Evolutionary conservation across 2,113 vertebrate genomes (phyloP).

Genomic region (Pithys albifrons): DNA sequence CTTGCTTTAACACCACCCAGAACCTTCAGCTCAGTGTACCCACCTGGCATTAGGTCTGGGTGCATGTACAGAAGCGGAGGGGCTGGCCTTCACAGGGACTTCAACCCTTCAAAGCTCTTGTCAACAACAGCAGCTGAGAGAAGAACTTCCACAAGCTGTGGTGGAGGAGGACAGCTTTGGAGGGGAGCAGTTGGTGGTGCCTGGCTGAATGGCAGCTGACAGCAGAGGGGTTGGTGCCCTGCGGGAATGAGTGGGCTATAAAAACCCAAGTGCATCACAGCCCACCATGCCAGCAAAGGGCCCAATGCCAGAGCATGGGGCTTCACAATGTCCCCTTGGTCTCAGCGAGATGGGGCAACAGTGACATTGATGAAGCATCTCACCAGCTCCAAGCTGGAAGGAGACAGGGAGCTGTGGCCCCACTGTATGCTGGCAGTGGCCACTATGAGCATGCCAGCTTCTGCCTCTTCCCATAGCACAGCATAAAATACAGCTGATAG

Average conservation of each 20-base stretch:
- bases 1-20: fast-evolving
- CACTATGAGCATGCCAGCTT: background rate
- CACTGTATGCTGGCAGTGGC: background rate
- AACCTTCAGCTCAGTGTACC: background rate
- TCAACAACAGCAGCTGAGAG: background rate
- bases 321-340: background rate
- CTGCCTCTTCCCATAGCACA: background rate
- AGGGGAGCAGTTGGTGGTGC: background rate
- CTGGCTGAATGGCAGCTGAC: background rate
- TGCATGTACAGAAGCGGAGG: background rate
- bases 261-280: background rate
- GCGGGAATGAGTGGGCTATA: background rate
- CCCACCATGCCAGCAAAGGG: background rate
- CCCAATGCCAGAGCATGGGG: background rate
- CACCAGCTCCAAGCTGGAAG: fast-evolving
- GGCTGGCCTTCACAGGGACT: background rate
- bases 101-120: background rate
- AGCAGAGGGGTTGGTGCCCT: background rate
- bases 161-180: background rate
- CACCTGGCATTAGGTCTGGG: background rate
- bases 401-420: background rate
- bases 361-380: background rate
- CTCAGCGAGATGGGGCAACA: background rate
- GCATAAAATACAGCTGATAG: background rate
- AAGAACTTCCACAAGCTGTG: fast-evolving